Evolutionary conservation across 2,797 vertebrate species (phyloP).

Genomic region (Epinephelus malabaricus): DNA sequence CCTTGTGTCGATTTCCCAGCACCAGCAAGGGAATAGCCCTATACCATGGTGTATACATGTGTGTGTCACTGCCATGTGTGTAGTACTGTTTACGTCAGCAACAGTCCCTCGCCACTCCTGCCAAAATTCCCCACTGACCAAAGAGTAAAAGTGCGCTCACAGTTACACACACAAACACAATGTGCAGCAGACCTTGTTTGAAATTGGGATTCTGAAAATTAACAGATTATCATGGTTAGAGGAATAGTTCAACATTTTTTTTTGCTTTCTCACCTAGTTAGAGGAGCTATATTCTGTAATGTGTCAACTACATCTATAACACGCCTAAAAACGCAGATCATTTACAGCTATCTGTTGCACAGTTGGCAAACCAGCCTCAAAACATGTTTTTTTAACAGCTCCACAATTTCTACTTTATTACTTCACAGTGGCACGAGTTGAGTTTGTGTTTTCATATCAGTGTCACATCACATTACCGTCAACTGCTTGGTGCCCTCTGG

Average conservation of each 20-base stretch:
- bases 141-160: constrained; percentile 9
- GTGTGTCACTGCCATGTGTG: constrained; percentile 20
- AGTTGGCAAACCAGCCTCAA: too few species aligned
- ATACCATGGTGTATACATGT: constrained; percentile 8
- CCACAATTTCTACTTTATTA: too few species aligned
- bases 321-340: too few species aligned
- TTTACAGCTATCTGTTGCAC: too few species aligned
- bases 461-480: too few species aligned
- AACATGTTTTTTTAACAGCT: too few species aligned
- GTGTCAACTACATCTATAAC: too few species aligned
- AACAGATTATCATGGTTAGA: neutral
- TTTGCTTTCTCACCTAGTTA: neutral
- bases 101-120: constrained; percentile 38
- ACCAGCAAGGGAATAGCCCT: constrained; percentile 22
- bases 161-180: constrained; percentile 19
- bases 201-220: neutral
- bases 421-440: too few species aligned
- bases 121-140: constrained; percentile 34
- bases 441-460: too few species aligned
- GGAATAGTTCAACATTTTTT: neutral
- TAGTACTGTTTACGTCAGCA: constrained; percentile 52
- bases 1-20: constrained; percentile 20
- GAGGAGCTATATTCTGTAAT: too few species aligned
- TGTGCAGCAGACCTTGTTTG: neutral
- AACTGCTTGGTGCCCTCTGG: too few species aligned